Conservation (phyloP, 2,113 vertebrate genomes). For the Leptodactylus fuscus region DNA sequence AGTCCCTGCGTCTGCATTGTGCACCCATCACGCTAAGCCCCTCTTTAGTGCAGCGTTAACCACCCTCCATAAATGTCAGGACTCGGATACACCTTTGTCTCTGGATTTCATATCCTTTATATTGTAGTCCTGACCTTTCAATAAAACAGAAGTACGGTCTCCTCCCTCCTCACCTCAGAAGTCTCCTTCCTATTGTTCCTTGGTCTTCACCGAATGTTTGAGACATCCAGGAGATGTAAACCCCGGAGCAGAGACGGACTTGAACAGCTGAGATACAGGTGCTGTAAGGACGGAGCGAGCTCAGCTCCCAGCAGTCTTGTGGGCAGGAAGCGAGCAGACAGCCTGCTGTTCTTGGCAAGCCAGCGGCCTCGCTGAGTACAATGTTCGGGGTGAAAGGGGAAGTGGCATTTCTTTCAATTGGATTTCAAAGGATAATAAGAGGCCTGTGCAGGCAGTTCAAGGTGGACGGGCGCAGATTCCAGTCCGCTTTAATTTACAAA, state of each 20-base stretch:
- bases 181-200: not conserved
- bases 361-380: not conserved
- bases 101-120: not conserved
- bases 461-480: too few species aligned
- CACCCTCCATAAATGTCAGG: not conserved
- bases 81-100: not conserved
- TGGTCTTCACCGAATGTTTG: not conserved
- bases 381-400: constrained; percentile 38
- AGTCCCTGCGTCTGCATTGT: too few species aligned
- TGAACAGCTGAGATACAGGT: constrained; percentile 12
- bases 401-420: constrained; percentile 23
- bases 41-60: too few species aligned
- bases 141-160: not conserved
- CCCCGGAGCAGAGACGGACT: not conserved
- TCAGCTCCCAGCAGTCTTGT: not conserved
- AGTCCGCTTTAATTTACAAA: too few species aligned
- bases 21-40: not conserved
- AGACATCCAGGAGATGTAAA: not conserved
- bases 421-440: constrained; percentile 5
- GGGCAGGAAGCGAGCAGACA: constrained; percentile 19
- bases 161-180: not conserved
- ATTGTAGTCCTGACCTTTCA: not conserved
- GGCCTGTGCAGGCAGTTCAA: not conserved
- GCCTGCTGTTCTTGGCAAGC: constrained; percentile 25
- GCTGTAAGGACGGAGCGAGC: not conserved